phyloP scores from a whole-genome alignment of 2,797 vertebrate genomes.

The Trematomus bernacchii region DNA sequence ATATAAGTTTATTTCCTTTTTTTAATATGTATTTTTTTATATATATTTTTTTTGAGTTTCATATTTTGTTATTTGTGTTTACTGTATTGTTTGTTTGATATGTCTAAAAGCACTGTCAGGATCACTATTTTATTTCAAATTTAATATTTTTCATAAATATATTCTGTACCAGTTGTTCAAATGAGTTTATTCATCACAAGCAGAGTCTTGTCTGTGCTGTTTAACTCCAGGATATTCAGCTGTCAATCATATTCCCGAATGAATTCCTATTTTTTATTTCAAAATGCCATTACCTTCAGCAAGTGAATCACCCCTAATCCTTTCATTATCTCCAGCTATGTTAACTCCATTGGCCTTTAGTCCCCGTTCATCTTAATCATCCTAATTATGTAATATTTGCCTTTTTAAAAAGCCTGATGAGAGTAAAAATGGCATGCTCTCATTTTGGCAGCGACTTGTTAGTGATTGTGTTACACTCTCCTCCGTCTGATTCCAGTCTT shows the following conservation, averaged over 20 bases:
- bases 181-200: background rate
- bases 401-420: slow-evolving; percentile 55
- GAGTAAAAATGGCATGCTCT: slow-evolving; percentile 40
- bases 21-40: too few relatives aligned
- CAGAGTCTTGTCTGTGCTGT: background rate
- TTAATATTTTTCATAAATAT: too few relatives aligned
- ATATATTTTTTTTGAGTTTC: too few relatives aligned
- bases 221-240: slow-evolving; percentile 25
- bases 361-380: slow-evolving; percentile 67
- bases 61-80: too few relatives aligned
- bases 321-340: slow-evolving; percentile 58
- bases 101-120: too few relatives aligned
- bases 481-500: slow-evolving; percentile 44
- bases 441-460: slow-evolving; percentile 41
- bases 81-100: too few relatives aligned
- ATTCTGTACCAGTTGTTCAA: background rate
- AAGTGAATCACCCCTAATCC: slow-evolving; percentile 69
- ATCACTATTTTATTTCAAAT: too few relatives aligned
- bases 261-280: slow-evolving; percentile 57
- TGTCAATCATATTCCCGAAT: slow-evolving; percentile 57
- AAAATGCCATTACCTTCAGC: slow-evolving; percentile 58
- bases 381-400: slow-evolving; percentile 68
- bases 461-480: slow-evolving; percentile 40
- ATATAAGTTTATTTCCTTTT: too few relatives aligned
- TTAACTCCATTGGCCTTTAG: slow-evolving; percentile 70